phyloP scores from a whole-genome alignment of 92 coral and sea anemone genomes.

The Phymanthus crucifer region DNA sequence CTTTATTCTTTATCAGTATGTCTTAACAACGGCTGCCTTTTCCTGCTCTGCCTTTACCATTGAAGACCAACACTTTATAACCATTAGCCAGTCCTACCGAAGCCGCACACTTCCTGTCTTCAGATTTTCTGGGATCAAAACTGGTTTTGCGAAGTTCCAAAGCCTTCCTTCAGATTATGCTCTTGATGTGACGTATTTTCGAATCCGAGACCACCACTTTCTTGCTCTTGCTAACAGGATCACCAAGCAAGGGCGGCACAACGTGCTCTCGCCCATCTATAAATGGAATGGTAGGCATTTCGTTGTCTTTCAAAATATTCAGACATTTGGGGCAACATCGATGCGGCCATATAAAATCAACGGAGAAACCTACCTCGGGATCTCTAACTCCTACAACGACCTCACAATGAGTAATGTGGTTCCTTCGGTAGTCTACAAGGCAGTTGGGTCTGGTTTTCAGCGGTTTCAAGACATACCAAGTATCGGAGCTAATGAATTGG shows the following conservation, averaged over 20 bases:
- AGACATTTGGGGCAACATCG: neutral
- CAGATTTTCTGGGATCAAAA: neutral
- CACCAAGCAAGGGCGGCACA: neutral
- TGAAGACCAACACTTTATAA: slow-evolving; percentile 7
- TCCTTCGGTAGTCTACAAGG: neutral
- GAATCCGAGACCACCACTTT: slow-evolving; percentile 5
- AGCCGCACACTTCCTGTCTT: neutral
- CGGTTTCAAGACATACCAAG: neutral
- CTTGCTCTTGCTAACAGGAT: slow-evolving; percentile 6
- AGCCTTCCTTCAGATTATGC: neutral
- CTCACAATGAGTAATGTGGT: neutral
- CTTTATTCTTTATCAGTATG: neutral
- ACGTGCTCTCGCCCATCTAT: neutral
- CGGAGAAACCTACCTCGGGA: slow-evolving; percentile 17
- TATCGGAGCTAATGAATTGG: slow-evolving; percentile 12
- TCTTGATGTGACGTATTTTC: slow-evolving; percentile 2
- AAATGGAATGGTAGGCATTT: slow-evolving; percentile 10
- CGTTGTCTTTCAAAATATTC: neutral
- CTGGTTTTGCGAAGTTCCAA: neutral
- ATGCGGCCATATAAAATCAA: neutral
- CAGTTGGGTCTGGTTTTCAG: neutral
- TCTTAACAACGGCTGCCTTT: slow-evolving; percentile 7
- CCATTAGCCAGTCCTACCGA: neutral
- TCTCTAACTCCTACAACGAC: slow-evolving; percentile 5
- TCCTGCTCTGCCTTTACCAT: slow-evolving; percentile 23